Conservation (phyloP, 2,888 invertebrate genomes). For the Drosophila robusta region DNA sequence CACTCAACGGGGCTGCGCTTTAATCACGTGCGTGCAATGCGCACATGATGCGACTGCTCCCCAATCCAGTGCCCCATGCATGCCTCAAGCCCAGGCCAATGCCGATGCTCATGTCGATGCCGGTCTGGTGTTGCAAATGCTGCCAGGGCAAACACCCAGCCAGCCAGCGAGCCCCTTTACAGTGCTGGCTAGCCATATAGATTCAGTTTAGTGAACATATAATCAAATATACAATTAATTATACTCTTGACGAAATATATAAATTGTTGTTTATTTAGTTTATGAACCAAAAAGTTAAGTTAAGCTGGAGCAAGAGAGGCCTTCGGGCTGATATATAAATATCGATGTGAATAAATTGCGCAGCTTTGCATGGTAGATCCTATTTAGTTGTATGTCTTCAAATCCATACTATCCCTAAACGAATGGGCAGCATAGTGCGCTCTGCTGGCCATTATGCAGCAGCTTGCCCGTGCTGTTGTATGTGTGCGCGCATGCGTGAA, state of each 20-base stretch:
- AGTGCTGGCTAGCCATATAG: conserved; percentile 6
- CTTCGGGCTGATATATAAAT: no score
- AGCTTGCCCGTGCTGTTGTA: conserved; percentile 42
- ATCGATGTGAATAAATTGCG: no score
- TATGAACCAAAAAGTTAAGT: no score
- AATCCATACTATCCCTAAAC: background rate
- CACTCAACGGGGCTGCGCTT: conserved; percentile 76
- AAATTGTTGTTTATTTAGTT: no score
- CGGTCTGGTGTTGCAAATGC: conserved; percentile 72
- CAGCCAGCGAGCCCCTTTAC: conserved; percentile 58
- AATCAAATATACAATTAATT: no score
- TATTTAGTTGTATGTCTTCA: no score
- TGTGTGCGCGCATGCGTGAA: conserved; percentile 81
- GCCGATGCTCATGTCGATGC: conserved; percentile 65
- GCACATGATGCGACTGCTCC: conserved; percentile 74
- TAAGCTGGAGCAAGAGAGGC: no score
- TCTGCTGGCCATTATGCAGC: conserved; percentile 47
- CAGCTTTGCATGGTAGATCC: no score
- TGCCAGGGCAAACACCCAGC: conserved; percentile 75
- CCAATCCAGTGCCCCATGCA: conserved; percentile 63
- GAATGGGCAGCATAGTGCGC: conserved; percentile 28
- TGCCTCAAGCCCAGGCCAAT: conserved; percentile 48
- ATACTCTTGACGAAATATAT: no score
- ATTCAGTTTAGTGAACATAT: background rate
- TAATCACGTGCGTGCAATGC: conserved; percentile 79